Evolutionary conservation across 1,140 invertebrate genomes (phyloP).

Genomic region (Pseudomyrmex cubaensis): DNA sequence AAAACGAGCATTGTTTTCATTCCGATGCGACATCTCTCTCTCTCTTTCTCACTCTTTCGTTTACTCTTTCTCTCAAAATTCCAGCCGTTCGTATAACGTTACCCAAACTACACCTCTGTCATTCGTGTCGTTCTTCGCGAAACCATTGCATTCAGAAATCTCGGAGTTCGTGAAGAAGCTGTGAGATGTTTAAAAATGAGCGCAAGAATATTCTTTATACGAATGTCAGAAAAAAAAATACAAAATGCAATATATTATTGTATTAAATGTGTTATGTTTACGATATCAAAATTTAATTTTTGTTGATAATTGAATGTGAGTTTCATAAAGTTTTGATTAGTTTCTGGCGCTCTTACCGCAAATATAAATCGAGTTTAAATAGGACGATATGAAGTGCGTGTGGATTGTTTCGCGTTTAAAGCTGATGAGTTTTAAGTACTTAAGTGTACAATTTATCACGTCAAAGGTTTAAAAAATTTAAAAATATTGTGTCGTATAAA

Average conservation of each 20-base stretch:
- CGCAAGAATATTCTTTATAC: neutral
- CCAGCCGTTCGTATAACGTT: constrained; percentile 7
- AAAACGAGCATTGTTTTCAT: constrained; percentile 63
- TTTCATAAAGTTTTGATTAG: constrained; percentile 48
- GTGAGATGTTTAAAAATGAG: neutral
- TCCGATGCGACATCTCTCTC: constrained; percentile 30
- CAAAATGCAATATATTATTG: no score
- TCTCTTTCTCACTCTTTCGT: no score
- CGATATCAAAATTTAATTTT: constrained; percentile 37
- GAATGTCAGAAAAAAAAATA: neutral
- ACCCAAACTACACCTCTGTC: constrained; percentile 14
- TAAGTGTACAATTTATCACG: neutral
- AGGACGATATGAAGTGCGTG: constrained; percentile 5
- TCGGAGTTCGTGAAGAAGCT: neutral
- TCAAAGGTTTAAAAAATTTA: neutral
- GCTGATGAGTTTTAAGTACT: constrained; percentile 26
- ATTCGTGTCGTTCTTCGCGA: constrained; percentile 12
- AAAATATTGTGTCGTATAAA: neutral
- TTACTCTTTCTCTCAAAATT: neutral
- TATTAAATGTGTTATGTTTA: neutral
- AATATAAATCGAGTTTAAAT: constrained; percentile 40
- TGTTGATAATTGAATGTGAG: constrained; percentile 18
- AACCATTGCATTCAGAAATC: constrained; percentile 13
- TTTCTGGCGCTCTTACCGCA: constrained; percentile 16
- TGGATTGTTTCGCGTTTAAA: constrained; percentile 26